Evolutionary conservation across 2,113 vertebrate genomes (phyloP), one percentile per base, ranked within the genome.

Genomic region (Columba livia): DNA sequence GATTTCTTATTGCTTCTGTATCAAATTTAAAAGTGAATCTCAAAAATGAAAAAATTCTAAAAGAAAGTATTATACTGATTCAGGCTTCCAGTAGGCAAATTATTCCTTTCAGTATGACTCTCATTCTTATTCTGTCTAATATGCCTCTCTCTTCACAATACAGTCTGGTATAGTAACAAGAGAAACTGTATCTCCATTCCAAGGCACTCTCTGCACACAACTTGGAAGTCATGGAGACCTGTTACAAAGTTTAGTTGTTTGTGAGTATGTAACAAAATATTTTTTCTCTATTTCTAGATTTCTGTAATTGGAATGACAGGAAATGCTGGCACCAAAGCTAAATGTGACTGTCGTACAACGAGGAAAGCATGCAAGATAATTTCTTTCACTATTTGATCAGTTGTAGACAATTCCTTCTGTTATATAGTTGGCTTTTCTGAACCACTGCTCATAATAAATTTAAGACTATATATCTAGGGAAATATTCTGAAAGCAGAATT

Each of bases 231-330:
- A 71, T 62, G 19, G 82, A 90, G 96, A 65, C 50, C 61, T 90
- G 32, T 66, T 90, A 47, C 88, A 34, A 87, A 91, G 38, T 85
- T 93, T 80, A 96, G 91, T 85, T 92, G 75, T 87, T 94, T 91
- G 61, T 51, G 54, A 93, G 42, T 58, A 67, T 57, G 77, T 91
- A 93, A 89, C 32, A 94, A 87, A 94, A 57, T 8, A n/a, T 88
- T 81, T 44, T 42, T 32, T 38, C 54, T 90, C 60, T 79, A 17
- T 93, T 96, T 94, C 69, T 71, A 79, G 32, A 56, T 84, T 92
- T 90, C 82, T 95, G 74, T 90, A 81, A 95, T 44, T 89, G 51
- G 67, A 94, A 93, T 70, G 64, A 64, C 44, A 82, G 86, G 70
- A 95, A 81, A 94, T 25, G 28, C 18, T 57, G 50, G 25, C 64